Base-by-base conservation (phyloP, 2,888 invertebrate species). In the Calliphora vomitoria region DNA sequence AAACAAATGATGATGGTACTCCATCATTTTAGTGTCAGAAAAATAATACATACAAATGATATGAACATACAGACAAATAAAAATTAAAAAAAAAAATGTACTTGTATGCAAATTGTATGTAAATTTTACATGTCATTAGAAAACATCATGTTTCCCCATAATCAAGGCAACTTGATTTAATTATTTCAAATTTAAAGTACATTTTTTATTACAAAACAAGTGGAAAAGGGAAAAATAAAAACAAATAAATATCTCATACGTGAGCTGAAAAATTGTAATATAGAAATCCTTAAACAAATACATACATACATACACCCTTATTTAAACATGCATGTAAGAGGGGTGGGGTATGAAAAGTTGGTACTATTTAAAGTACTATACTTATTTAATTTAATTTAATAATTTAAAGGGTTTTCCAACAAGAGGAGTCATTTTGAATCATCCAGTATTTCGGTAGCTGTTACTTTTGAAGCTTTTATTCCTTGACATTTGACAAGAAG, bases 151-250 rank as follows among this genome's bases (percentile, higher is more conserved):
- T 82, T 82, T 78, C 11, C 13, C 44, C 68, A 82, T 71, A 83
- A 83, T 83, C 69, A 83, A 71, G 35, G 11, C 58, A 78, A 78
- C 68, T 62, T 68, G 78, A 82, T 82, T 82, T 86, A 78, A 82
- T 86, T 82, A 82, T 55, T 72, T 60, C 11, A 82, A 82, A 79
- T 82, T 78, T 62, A 55, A 53, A 71, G 62, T 25, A 68, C 31
- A 62, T 85, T 72, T 85, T 69, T 68, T 60, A 31, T 31, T 35
- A 35, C 4, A 41, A 44, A 5, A 47, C 20, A 47, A 20, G 6
- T 15, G 50, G 38, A 25, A 78, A n/a, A 50, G 53, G 3, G 50
- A 53, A n/a, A n/a, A 11, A 4, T 58, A 2, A 25, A 1, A 25
- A 25, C 25, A 25, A 25, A 68, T 68, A n/a, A 66, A 80, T 60